These are phyloP conservation scores for Dastarcus helophoroides DNA, from an alignment of 2,888 invertebrate species.

Conservation along the genomic window DNA sequence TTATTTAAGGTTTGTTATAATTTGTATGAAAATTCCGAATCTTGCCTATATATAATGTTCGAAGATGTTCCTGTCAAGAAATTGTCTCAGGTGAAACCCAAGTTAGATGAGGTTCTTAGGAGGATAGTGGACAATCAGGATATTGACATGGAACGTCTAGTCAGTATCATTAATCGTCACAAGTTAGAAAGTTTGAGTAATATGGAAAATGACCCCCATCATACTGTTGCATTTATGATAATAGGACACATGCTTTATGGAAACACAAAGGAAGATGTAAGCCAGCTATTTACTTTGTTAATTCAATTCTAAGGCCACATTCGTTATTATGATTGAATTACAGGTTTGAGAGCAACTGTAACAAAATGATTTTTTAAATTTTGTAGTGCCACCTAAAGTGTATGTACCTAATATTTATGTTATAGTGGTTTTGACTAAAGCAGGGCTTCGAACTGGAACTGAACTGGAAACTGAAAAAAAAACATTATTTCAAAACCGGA, in stretches of 20 bases:
- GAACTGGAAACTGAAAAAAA: too few species aligned
- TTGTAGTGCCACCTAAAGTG: neutral
- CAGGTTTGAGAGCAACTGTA: too few species aligned
- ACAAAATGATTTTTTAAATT: too few species aligned
- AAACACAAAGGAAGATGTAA: constrained; percentile 57
- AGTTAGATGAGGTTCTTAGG: constrained; percentile 40
- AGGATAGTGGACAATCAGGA: constrained; percentile 39
- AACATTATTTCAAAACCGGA: too few species aligned
- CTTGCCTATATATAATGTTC: constrained; percentile 57
- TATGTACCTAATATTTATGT: too few species aligned
- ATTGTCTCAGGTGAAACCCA: constrained; percentile 48
- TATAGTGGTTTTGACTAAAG: too few species aligned
- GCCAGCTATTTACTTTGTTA: too few species aligned
- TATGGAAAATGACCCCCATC: constrained; percentile 68
- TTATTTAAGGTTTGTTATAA: constrained; percentile 51
- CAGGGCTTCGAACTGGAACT: too few species aligned
- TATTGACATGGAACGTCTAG: constrained; percentile 67
- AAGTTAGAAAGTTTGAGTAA: constrained; percentile 56
- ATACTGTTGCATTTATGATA: constrained; percentile 61
- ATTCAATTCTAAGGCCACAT: too few species aligned
- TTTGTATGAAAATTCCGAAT: constrained; percentile 60
- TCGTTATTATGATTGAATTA: too few species aligned
- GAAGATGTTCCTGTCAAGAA: constrained; percentile 65
- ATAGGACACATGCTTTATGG: constrained; percentile 81
- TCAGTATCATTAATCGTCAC: constrained; percentile 58